A percentile compares a stretch with the other conserved stretches of the same genome.
These are phyloP conservation scores for Daphoenositta chrysoptera DNA, from an alignment of 2,113 vertebrate genomes.

Conservation along the genomic window DNA sequence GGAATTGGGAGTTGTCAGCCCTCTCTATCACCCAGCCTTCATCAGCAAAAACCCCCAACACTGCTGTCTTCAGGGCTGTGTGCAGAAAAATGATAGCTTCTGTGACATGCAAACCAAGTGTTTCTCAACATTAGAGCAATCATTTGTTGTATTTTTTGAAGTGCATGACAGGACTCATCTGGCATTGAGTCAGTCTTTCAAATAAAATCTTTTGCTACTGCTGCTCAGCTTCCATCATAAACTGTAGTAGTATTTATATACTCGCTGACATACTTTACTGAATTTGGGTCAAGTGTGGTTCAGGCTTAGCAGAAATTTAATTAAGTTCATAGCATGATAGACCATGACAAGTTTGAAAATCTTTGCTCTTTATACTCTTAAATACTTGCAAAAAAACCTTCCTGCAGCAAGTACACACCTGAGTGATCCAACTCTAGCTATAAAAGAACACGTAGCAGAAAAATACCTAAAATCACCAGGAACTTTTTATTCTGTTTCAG, in stretches of 20 bases:
- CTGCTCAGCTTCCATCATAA: neutral
- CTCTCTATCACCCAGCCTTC: neutral
- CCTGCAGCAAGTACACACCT: neutral
- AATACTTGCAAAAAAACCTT: neutral
- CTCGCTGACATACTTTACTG: neutral
- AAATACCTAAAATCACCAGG: neutral
- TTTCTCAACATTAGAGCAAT: neutral
- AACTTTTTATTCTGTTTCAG: neutral
- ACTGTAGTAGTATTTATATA: neutral
- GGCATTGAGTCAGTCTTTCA: neutral
- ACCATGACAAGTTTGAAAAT: neutral
- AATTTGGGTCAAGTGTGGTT: neutral
- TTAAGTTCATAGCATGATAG: neutral
- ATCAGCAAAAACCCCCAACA: neutral
- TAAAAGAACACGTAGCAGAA: neutral
- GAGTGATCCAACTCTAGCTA: neutral
- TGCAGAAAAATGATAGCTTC: neutral
- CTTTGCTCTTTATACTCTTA: neutral
- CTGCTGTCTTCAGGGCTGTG: neutral
- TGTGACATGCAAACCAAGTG: neutral
- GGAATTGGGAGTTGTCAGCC: neutral
- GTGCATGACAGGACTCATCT: neutral
- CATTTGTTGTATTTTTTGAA: neutral
- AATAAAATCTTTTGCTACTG: neutral
- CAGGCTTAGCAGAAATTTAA: neutral